Conservation (phyloP, 2,113 vertebrate genomes). For the Naja naja region DNA sequence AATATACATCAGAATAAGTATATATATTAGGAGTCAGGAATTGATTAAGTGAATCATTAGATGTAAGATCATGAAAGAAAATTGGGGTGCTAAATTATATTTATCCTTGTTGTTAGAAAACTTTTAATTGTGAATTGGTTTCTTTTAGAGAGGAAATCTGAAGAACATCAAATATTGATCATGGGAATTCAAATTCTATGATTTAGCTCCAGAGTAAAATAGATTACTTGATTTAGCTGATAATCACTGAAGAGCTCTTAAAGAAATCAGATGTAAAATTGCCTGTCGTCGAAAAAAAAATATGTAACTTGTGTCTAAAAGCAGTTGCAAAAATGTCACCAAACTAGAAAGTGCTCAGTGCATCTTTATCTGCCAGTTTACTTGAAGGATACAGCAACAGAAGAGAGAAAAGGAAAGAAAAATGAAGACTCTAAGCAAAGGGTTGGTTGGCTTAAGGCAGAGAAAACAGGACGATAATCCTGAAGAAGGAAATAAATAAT, state of each 20-base stretch:
- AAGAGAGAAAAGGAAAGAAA: not conserved
- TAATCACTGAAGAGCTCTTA: not conserved
- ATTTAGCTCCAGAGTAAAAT: not conserved
- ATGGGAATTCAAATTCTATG: not conserved
- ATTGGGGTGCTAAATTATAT: not conserved
- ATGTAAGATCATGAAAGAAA: not conserved
- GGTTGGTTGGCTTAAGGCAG: not conserved
- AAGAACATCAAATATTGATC: not conserved
- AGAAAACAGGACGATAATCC: not conserved
- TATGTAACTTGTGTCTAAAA: not conserved
- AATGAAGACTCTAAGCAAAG: not conserved
- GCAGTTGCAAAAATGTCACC: not conserved
- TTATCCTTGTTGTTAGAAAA: not conserved
- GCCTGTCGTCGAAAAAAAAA: not conserved
- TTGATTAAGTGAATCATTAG: not conserved
- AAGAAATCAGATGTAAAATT: not conserved
- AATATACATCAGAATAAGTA: not conserved
- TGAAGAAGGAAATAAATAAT: not conserved
- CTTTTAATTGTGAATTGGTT: not conserved
- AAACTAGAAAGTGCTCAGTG: not conserved
- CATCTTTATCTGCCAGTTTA: not conserved
- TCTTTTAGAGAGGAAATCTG: not conserved
- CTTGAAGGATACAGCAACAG: not conserved
- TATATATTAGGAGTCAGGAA: not conserved
- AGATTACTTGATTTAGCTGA: not conserved